Evolutionary conservation across 2,797 vertebrate species (phyloP).

Genomic region (Ptychadena robeensis): DNA sequence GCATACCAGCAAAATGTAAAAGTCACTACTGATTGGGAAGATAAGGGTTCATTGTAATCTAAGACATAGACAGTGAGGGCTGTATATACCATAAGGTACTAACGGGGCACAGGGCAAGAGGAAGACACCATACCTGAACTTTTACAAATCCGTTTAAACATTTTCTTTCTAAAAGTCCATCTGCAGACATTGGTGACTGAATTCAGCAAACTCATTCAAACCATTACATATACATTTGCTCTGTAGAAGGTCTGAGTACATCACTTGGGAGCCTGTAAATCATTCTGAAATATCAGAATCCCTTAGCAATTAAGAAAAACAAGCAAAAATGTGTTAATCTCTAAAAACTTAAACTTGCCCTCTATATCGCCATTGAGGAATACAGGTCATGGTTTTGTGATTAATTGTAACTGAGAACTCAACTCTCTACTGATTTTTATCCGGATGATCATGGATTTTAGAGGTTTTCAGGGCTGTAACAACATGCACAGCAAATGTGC

Average conservation of each 20-base stretch:
- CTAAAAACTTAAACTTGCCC: conserved; percentile 56
- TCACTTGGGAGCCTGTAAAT: conserved; percentile 3
- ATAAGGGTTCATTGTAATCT: background rate
- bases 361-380: conserved; percentile 17
- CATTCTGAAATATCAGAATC: conserved; percentile 8
- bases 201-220: background rate
- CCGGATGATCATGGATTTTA: conserved; percentile 2
- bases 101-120: background rate
- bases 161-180: background rate
- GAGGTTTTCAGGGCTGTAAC: background rate
- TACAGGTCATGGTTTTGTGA: conserved; percentile 42
- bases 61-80: background rate
- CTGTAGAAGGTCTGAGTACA: background rate
- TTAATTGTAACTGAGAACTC: conserved; percentile 46
- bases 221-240: background rate
- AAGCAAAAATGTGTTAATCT: conserved; percentile 39
- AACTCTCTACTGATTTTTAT: conserved; percentile 21
- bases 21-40: too few relatives aligned
- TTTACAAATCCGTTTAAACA: too few relatives aligned
- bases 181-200: background rate
- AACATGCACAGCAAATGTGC: background rate
- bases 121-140: background rate
- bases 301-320: conserved; percentile 41
- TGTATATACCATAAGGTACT: background rate
- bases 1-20: too few relatives aligned